Conservation (phyloP, 2,113 vertebrate genomes). For the Alethe diademata region DNA sequence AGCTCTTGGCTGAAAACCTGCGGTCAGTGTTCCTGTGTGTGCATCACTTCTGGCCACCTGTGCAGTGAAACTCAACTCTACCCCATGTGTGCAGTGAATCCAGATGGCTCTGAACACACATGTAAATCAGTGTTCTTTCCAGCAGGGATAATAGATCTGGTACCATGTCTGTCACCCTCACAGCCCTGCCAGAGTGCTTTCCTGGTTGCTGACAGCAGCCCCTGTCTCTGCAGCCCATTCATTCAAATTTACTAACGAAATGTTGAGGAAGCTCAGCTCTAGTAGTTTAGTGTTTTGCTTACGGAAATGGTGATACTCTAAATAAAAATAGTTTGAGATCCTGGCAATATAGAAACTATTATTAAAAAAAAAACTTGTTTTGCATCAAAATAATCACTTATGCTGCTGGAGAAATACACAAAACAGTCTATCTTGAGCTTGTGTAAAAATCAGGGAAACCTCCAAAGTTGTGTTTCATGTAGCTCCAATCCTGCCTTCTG, state of each 20-base stretch:
- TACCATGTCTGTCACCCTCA: fast-evolving
- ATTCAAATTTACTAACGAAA: background rate
- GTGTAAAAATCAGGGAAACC: background rate
- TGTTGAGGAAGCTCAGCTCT: background rate
- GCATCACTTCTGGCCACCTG: background rate
- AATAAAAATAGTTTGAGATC: background rate
- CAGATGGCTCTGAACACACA: fast-evolving
- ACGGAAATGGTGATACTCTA: background rate
- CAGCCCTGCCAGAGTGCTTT: background rate
- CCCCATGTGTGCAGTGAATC: background rate
- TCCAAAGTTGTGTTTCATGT: background rate
- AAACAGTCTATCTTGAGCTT: background rate
- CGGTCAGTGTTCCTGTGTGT: fast-evolving
- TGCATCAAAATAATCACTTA: background rate
- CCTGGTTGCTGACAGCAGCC: background rate
- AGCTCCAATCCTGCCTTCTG: slow-evolving; percentile 19
- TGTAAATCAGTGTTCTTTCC: background rate
- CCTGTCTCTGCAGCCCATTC: background rate
- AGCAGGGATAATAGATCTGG: background rate
- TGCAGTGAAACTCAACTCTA: background rate
- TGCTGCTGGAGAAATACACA: background rate
- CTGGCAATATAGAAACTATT: background rate
- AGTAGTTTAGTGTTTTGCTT: background rate
- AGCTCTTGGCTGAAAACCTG: background rate
- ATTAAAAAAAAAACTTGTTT: background rate